Evolutionary conservation across 2,113 vertebrate species (phyloP).

Genomic region (Eclectus roratus): DNA sequence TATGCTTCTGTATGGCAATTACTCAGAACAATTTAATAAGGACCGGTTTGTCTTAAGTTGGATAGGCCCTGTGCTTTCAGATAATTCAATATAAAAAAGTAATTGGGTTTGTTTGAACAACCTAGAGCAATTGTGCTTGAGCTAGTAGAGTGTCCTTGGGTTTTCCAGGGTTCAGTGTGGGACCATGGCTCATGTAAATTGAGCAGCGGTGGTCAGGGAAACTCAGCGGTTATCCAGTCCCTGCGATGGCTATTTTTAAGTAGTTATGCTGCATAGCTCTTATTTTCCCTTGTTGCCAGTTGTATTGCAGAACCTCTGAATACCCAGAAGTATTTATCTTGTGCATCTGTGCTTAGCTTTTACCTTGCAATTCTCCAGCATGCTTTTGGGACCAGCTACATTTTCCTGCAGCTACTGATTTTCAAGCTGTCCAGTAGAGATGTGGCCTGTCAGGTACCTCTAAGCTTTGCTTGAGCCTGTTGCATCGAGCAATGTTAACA

Average conservation of each 20-base stretch:
- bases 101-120: background rate
- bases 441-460: background rate
- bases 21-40: background rate
- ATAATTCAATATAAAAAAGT: background rate
- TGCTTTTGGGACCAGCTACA: background rate
- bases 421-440: background rate
- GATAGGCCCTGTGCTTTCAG: background rate
- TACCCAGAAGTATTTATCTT: background rate
- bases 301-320: background rate
- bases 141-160: background rate
- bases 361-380: background rate
- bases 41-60: background rate
- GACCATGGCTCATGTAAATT: rapidly evolving
- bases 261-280: background rate
- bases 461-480: background rate
- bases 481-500: rapidly evolving
- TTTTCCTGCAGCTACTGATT: background rate
- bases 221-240: rapidly evolving
- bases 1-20: background rate
- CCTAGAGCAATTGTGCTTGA: background rate
- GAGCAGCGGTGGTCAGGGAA: background rate
- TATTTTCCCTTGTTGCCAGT: background rate
- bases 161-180: background rate
- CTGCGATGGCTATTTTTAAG: background rate
- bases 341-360: background rate